Evolutionary conservation across 2,888 invertebrate species (phyloP), one percentile per base, ranked within the genome.

Genomic region (Ormyrus labotus): DNA sequence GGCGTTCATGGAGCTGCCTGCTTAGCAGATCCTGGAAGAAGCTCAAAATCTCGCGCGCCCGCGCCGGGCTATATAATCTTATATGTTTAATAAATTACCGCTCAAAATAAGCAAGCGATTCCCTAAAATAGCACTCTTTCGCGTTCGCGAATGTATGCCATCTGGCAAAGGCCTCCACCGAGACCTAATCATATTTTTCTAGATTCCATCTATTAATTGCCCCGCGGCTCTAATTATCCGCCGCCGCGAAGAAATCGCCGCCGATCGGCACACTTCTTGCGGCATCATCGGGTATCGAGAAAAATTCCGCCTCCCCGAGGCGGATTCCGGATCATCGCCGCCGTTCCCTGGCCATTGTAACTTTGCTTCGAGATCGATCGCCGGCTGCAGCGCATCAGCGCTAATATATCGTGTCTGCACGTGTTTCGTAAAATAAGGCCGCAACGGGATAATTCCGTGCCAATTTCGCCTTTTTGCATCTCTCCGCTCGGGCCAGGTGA

Each of bases 71-170:
- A 48, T 34, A 78, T 80, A 78, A 75, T 82, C 83, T 82, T 80
- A 84, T 81, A 82, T 83, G 78, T 82, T 85, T 84, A 84, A 85
- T 85, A 85, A 85, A 85, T 84, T 84, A 82, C 82, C 80, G 82
- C 85, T 84, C 80, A 83, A 85, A 85, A 85, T 85, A 85, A 85
- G 83, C 82, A 82, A 83, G 82, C 84, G 77, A 82, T 83, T 81
- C 47, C 78, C 84, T 81, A 77, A 84, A 86, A 85, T 85, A 85
- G 84, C 78, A 65, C 34, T 57, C 80, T 82, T 81, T 82, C 81
- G 73, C 78, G 77, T 82, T 82, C 48, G 75, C 76, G 61, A 83
- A 78, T 83, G 78, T 83, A 83, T 83, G 85, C 85, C 84, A 84
- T 86, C 84, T 85, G 85, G 84, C 85, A 84, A 81, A 72, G 58